Conservation (phyloP, 1,140 invertebrate genomes). For the Plectrocnemia conspersa region DNA sequence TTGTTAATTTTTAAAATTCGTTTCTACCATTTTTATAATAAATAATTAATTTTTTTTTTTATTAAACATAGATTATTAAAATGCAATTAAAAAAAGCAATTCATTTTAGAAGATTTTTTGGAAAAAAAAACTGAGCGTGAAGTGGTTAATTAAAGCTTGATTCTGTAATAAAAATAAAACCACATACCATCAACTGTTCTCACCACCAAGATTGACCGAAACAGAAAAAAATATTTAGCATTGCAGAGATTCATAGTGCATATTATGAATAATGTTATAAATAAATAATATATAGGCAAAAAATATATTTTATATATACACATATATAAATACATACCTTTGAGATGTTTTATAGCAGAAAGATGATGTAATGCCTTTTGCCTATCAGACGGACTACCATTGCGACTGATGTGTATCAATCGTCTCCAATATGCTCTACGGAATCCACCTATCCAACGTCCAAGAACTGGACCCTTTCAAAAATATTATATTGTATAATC, state of each 20-base stretch:
- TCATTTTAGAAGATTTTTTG: no score
- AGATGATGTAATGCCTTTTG: slow-evolving; percentile 21
- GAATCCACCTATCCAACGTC: slow-evolving; percentile 20
- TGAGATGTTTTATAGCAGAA: slow-evolving; percentile 18
- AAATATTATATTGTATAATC: not conserved
- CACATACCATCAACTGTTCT: slow-evolving; percentile 14
- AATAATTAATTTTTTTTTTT: no score
- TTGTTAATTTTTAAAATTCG: no score
- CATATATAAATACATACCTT: slow-evolving; percentile 21
- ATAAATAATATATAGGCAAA: not conserved
- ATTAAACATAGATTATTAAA: no score
- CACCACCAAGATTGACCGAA: not conserved
- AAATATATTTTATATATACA: slow-evolving; percentile 2
- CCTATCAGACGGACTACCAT: slow-evolving; percentile 25
- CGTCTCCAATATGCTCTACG: slow-evolving; percentile 27
- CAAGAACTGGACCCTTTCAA: slow-evolving; percentile 27
- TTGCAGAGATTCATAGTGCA: no score
- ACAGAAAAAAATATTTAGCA: slow-evolving; percentile 10
- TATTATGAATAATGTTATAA: no score
- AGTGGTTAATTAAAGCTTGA: no score
- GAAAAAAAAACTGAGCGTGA: no score
- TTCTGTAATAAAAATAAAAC: no score
- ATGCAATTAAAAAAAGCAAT: no score
- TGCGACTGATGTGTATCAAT: slow-evolving; percentile 26
- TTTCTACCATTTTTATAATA: no score